Evolutionary conservation across 2,888 invertebrate genomes (phyloP).

Genomic region (Luffia ferchaultella): DNA sequence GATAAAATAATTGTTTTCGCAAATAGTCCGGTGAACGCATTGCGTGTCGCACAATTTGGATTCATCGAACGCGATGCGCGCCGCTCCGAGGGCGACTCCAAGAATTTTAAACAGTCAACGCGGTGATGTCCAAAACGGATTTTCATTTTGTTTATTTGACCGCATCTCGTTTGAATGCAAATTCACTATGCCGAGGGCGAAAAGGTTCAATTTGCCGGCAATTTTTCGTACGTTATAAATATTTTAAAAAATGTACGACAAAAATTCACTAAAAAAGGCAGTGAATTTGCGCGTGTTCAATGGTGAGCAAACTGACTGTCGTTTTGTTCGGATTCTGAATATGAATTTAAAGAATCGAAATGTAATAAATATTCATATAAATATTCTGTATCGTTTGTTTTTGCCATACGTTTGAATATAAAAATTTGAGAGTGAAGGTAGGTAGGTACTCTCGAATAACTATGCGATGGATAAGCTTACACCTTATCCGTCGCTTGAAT

Average conservation of each 20-base stretch:
- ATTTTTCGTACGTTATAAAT: conserved; percentile 28
- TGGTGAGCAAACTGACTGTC: background rate
- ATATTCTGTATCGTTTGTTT: no score
- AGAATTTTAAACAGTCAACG: conserved; percentile 26
- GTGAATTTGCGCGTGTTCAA: conserved; percentile 6
- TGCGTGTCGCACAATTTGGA: conserved; percentile 22
- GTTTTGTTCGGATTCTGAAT: background rate
- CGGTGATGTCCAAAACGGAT: conserved; percentile 23
- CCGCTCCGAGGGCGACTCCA: conserved; percentile 19
- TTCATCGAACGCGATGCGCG: conserved; percentile 17
- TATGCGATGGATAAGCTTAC: no score
- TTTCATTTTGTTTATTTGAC: conserved; percentile 29
- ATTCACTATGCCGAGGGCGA: conserved; percentile 23
- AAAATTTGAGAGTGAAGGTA: no score
- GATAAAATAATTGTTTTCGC: no score
- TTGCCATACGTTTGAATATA: no score
- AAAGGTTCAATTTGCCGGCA: conserved; percentile 25
- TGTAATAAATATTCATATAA: no score
- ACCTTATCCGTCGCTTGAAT: no score
- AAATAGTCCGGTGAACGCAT: conserved; percentile 15
- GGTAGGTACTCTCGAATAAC: no score
- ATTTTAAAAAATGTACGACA: conserved; percentile 11
- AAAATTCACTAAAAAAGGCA: conserved; percentile 6
- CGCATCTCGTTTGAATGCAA: conserved; percentile 35
- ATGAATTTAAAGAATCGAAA: no score